Evolutionary conservation across 2,888 invertebrate genomes (phyloP), one percentile per base, ranked within the genome.

Genomic region (Panopea generosa): DNA sequence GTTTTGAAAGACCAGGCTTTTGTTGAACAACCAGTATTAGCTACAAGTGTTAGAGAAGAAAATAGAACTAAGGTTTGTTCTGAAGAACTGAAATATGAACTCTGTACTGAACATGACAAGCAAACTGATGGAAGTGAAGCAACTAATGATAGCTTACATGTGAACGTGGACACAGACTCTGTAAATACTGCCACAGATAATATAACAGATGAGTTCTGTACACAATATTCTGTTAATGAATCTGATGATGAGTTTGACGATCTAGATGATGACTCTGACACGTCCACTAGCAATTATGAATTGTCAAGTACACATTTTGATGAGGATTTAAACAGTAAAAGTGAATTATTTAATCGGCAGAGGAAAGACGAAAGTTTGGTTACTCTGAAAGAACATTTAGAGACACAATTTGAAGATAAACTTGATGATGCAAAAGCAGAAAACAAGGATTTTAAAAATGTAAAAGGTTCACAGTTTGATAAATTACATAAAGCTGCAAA

Each of bases 151-250:
- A 77, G 77, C 50, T 49, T 77, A 33, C 57, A 52, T 55, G 77
- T 77, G 11, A 77, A 77, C 33, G 22, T 72, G 27, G 77, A 77
- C 43, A 63, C 71, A 24, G 61, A 56, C 18, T 77, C 77, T 2
- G 45, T 72, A 7, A 53, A 68, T 55, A 65, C 77, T 6, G 40
- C 71, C 2, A 67, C 77, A n/a, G 71, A 71, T 50, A 49, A 53
- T 27, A 29, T 49, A n/a, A 59, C 57, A 16, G 70, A 71, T 38
- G 57, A 77, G 16, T 59, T 63, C 24, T 77, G 77, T 45, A 68
- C 71, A 11, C 59, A 77, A 38, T 71, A 63, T 72, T 72, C 71
- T 27, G 66, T 43, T 11, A 20, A 14, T 18, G 59, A 74, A 20
- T 59, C 63, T 9, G 57, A 63, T 24, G 52, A 55, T 24, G 68